Percentiles rank a stretch among this genome's conserved stretches.
phyloP scores from a whole-genome alignment of 2,113 vertebrate species.

The Epinephelus lanceolatus region DNA sequence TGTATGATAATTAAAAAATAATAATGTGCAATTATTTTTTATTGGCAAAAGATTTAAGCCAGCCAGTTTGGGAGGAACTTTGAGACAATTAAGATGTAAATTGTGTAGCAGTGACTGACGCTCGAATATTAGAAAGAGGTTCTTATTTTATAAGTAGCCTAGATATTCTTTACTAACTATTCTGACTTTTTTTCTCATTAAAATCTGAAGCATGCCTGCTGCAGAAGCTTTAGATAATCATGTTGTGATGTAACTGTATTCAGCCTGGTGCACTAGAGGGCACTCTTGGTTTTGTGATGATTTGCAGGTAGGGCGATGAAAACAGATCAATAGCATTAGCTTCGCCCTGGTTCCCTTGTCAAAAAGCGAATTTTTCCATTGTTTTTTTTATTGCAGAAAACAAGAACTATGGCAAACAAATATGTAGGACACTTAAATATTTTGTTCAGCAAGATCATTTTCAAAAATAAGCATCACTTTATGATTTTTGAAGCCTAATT shows the following conservation, averaged over 20 bases:
- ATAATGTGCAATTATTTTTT: too few species aligned
- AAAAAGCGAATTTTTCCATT: too few species aligned
- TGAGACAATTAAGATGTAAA: background rate
- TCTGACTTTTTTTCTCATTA: background rate
- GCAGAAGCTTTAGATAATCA: background rate
- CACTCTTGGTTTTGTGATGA: background rate
- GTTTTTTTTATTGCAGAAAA: too few species aligned
- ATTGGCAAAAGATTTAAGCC: background rate
- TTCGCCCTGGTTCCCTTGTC: too few species aligned
- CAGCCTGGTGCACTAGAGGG: constrained; percentile 29
- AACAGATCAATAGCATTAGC: background rate
- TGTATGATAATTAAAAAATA: background rate
- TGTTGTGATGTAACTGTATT: background rate
- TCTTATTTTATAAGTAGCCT: background rate
- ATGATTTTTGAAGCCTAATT: too few species aligned
- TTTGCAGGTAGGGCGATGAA: background rate
- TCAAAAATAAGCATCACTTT: too few species aligned
- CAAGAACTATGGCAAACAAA: too few species aligned
- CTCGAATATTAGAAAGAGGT: background rate
- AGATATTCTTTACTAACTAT: background rate
- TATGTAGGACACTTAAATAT: too few species aligned
- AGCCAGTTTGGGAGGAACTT: background rate
- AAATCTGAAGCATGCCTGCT: background rate
- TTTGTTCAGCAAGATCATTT: too few species aligned
- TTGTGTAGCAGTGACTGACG: background rate